These are phyloP conservation scores for Zygaena filipendulae DNA, from an alignment of 2,888 invertebrate species.

Conservation along the genomic window DNA sequence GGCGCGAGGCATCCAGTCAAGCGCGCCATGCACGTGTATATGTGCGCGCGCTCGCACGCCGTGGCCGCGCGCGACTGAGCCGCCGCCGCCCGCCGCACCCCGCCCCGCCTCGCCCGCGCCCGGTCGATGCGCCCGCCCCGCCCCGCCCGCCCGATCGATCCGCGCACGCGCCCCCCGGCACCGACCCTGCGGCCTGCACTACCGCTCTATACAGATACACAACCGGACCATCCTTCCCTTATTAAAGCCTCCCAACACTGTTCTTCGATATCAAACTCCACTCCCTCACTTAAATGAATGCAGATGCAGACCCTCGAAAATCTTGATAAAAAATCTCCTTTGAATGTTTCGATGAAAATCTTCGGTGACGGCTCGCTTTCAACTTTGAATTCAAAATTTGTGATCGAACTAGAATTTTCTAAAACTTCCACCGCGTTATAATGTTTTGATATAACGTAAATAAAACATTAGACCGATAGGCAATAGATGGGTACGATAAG, in stretches of 20 bases:
- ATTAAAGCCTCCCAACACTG: constrained; percentile 21
- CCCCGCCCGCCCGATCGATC: constrained; percentile 34
- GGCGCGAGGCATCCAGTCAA: constrained; percentile 66
- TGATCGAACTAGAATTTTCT: too few relatives aligned
- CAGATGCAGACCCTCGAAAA: too few relatives aligned
- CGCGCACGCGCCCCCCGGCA: constrained; percentile 25
- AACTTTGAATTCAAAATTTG: too few relatives aligned
- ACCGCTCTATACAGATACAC: too few relatives aligned
- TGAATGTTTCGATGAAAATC: too few relatives aligned
- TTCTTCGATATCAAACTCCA: constrained; percentile 13
- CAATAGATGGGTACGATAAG: too few relatives aligned
- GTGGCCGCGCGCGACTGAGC: constrained; percentile 53
- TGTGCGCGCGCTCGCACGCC: constrained; percentile 57
- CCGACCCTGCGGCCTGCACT: constrained; percentile 19
- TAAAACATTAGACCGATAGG: too few relatives aligned
- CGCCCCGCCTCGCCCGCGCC: constrained; percentile 21
- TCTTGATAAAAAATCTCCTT: too few relatives aligned
- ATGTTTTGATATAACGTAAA: too few relatives aligned
- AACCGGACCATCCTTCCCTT: too few relatives aligned
- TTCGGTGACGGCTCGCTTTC: too few relatives aligned
- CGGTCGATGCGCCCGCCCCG: constrained; percentile 28
- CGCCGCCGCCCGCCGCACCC: constrained; percentile 11
- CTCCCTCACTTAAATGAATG: not conserved
- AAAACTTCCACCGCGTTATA: too few relatives aligned
- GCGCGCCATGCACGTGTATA: constrained; percentile 63